Base-by-base conservation (phyloP, 2,888 invertebrate species). In the Lepidochitona cinerea region DNA sequence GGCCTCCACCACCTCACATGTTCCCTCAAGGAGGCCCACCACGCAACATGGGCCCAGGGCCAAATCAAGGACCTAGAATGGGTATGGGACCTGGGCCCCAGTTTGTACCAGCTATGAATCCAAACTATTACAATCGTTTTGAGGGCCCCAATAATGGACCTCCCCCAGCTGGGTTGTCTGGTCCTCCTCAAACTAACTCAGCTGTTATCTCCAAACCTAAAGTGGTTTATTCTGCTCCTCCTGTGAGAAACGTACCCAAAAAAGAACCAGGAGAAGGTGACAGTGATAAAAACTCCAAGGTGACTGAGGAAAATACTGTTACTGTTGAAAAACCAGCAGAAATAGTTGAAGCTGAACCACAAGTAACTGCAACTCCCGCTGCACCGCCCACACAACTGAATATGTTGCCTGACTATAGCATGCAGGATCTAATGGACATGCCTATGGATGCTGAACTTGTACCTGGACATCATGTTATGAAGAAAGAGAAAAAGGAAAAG, bases 401-500 rank as follows among this genome's bases (percentile, higher is more conserved):
- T 68, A 49, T 70, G 72, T 23, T 79, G 79, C 29, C 36, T 65
- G 29, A 49, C 49, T 49, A 49, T 23, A 14, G 70, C 5, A 49
- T 70, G 3, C 41, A 69, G 12, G 73, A 74, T 32, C 74, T 76
- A 73, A 78, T 73, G 29, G 75, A 75, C 12, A 74, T 72, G 32
- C 68, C 75, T 1, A 74, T 72, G 49, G 68, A 52, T 33, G n/a
- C 26, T 26, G 49, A 36, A 26, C 35, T 18, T 29, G 37, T n/a
- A n/a, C 29, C 37, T 29, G 26, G 35, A 1, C 53, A 33, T 3
- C 69, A 53, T 29, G 18, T 37, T 33, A 59, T 3, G 23, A 41
- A 49, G 37, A 86, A 86, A 71, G 88, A 88, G 72, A 83, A 85
- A 68, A 93, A 93, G 81, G 93, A 93, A 41, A 93, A 93, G 80